A percentile compares a stretch with the other conserved stretches of the same genome.
Evolutionary conservation across 2,888 invertebrate genomes (phyloP).

Genomic region (Apamea crenata): DNA sequence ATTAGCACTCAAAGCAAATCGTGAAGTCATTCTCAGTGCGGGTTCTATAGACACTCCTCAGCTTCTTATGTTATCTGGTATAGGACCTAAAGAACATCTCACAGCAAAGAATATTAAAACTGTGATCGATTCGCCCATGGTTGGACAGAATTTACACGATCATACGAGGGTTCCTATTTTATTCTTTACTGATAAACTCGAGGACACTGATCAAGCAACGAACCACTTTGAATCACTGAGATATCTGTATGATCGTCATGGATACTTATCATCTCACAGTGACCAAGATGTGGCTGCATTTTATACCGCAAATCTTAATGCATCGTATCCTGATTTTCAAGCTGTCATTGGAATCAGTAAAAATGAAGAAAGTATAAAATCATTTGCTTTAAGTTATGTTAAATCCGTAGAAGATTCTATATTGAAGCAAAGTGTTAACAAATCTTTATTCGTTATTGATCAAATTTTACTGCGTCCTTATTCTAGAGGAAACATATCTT

Average conservation of each 20-base stretch:
- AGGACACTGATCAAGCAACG: neutral
- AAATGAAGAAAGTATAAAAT: slow-evolving; percentile 26
- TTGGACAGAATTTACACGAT: slow-evolving; percentile 61
- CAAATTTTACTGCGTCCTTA: slow-evolving; percentile 36
- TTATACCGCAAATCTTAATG: slow-evolving; percentile 28
- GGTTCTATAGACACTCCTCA: slow-evolving; percentile 57
- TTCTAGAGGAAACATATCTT: slow-evolving; percentile 56
- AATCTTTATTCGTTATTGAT: slow-evolving; percentile 26
- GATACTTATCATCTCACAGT: slow-evolving; percentile 34
- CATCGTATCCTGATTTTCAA: slow-evolving; percentile 48
- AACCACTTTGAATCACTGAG: slow-evolving; percentile 35
- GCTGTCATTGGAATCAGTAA: neutral
- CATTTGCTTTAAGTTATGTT: slow-evolving; percentile 31
- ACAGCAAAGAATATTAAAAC: slow-evolving; percentile 24
- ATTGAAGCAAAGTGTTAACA: slow-evolving; percentile 45
- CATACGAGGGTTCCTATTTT: slow-evolving; percentile 41
- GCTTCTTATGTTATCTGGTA: slow-evolving; percentile 62
- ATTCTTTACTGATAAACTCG: slow-evolving; percentile 32
- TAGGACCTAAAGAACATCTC: slow-evolving; percentile 59
- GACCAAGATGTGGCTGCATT: slow-evolving; percentile 16
- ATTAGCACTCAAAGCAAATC: slow-evolving; percentile 37
- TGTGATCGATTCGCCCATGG: slow-evolving; percentile 54
- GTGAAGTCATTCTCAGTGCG: slow-evolving; percentile 59
- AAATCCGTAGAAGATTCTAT: slow-evolving; percentile 52
- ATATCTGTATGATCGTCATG: slow-evolving; percentile 54